Base-by-base conservation (phyloP, 2,888 invertebrate genomes). In the Suillia variegata region DNA sequence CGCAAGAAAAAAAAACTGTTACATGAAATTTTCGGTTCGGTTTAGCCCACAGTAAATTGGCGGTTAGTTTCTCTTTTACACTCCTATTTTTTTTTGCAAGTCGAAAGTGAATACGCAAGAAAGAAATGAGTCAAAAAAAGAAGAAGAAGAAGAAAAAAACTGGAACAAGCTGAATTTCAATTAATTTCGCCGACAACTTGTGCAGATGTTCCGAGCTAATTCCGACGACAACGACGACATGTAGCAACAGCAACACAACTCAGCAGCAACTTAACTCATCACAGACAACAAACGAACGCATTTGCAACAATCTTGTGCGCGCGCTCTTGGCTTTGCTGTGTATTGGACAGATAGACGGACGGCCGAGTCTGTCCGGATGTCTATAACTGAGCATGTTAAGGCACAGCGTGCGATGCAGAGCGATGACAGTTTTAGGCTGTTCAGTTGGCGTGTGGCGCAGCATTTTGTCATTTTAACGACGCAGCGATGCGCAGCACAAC, bases 391-490 rank as follows among this genome's bases (percentile, higher is more conserved):
- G 31, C 31, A 31, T 6, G 6, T 31, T 31, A n/a, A n/a, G 6
- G 31, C 31, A 31, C 6, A 31, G 31, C 31, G n/a, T 31, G 31
- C 31, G 6, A 12, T 31, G 6, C 12, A 12, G 6, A 31, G 31
- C 6, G 6, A 31, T 31, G 31, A 31, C n/a, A n/a, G 20, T 24
- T 49, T 15, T 48, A 20, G 58, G 47, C 45, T 47, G 47, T 58
- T 50, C 47, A 31, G 13, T n/a, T 49, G 22, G 33, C 54, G 33
- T 58, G 58, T 53, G 51, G 54, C 21, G 59, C 38, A 22, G 31
- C 54, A 42, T 59, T 58, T 50, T 54, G 59, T 54, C 54, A 54
- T 59, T 55, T 45, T 50, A 49, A 59, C 49, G 53, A 59, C 54
- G 24, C 33, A 15, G 21, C 22, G 31, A 24, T 38, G 42, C 45